Conservation (phyloP, 1,140 invertebrate species). For the Kradibia gibbosae region DNA sequence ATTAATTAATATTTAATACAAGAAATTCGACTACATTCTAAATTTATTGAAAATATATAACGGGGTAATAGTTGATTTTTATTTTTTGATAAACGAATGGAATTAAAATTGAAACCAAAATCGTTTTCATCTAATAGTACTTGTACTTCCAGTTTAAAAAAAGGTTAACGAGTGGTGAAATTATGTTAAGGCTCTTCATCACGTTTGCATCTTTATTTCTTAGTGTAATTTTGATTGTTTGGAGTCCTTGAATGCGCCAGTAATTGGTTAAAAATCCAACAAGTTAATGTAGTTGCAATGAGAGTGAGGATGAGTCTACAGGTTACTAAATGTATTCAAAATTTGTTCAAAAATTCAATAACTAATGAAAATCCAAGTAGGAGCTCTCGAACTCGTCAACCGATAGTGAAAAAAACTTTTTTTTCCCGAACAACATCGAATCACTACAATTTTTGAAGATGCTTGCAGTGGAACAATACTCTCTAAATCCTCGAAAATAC, state of each 20-base stretch:
- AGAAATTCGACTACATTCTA: too few species aligned
- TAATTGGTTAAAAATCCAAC: background rate
- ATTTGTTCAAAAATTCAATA: slow-evolving; percentile 40
- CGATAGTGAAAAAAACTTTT: slow-evolving; percentile 33
- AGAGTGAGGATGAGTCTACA: background rate
- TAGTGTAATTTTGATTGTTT: background rate
- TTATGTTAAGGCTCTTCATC: background rate
- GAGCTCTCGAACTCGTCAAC: background rate
- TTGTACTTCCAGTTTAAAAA: background rate
- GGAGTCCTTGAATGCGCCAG: background rate
- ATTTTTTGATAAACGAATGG: too few species aligned
- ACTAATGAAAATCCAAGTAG: slow-evolving; percentile 38
- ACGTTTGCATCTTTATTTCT: background rate
- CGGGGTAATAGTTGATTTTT: too few species aligned
- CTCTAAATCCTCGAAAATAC: too few species aligned
- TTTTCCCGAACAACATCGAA: too few species aligned
- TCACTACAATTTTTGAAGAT: too few species aligned
- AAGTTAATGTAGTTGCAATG: background rate
- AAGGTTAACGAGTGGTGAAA: background rate
- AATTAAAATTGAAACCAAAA: too few species aligned
- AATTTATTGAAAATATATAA: too few species aligned
- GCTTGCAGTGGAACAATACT: too few species aligned
- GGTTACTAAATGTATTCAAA: background rate
- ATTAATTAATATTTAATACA: too few species aligned
- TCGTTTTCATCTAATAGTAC: too few species aligned